These are phyloP conservation scores for Sciurus vulgaris DNA, from an alignment of 2,797 vertebrate species.

Conservation along the genomic window DNA sequence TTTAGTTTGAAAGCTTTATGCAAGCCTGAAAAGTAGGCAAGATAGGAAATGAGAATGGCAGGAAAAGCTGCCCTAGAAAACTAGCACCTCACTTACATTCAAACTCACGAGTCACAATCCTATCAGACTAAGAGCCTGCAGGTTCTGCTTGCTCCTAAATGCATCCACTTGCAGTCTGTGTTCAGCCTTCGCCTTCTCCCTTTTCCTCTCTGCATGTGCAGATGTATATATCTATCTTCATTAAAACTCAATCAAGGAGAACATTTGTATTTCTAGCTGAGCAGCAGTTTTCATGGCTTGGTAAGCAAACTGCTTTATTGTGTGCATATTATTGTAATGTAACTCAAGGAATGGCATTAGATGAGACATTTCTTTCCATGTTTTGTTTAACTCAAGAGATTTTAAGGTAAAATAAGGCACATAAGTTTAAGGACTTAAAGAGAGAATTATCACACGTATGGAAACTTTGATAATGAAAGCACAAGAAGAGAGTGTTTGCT, in stretches of 20 bases:
- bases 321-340: constrained; percentile 62
- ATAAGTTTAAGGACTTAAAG: constrained; percentile 23
- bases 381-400: constrained; percentile 56
- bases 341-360: constrained; percentile 49
- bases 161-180: background rate
- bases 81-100: background rate
- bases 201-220: background rate
- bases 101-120: background rate
- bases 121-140: constrained; percentile 4
- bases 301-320: constrained; percentile 73
- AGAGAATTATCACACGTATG: background rate
- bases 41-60: background rate
- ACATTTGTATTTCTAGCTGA: constrained; percentile 76
- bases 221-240: constrained; percentile 72
- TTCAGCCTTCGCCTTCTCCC: background rate
- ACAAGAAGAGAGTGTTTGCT: background rate
- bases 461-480: background rate
- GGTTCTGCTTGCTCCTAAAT: background rate
- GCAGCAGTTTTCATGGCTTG: constrained; percentile 71
- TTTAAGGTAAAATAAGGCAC: constrained; percentile 33
- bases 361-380: constrained; percentile 58
- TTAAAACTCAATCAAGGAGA: constrained; percentile 79
- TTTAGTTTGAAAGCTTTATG: constrained; percentile 28
- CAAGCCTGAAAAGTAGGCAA: constrained; percentile 13
- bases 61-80: background rate